phyloP scores from a whole-genome alignment of 2,113 vertebrate species.

The Setophaga kirtlandii region DNA sequence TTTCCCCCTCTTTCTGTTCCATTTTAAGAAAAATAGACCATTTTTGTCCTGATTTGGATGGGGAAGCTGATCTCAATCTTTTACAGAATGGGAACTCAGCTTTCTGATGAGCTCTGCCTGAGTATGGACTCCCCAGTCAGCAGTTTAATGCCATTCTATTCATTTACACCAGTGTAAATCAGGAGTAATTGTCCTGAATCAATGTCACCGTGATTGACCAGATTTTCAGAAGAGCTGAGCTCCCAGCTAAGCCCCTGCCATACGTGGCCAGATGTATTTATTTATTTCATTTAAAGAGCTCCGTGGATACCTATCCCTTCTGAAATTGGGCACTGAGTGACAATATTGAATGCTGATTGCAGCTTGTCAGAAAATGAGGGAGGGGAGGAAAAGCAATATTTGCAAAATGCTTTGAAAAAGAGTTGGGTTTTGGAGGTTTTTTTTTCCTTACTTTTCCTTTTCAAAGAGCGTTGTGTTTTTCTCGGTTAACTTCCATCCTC shows the following conservation, averaged over 20 bases:
- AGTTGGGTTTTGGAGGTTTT: neutral
- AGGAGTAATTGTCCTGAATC: conserved; percentile 68
- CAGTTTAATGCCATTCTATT: conserved; percentile 58
- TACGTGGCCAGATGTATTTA: conserved; percentile 62
- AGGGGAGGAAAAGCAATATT: conserved; percentile 51
- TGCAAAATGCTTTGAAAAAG: conserved; percentile 46
- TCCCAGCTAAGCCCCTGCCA: conserved; percentile 12
- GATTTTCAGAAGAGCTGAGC: conserved; percentile 49
- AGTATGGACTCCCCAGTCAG: conserved; percentile 56
- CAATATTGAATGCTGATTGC: conserved; percentile 62
- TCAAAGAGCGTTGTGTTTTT: neutral
- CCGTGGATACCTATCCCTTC: conserved; percentile 46
- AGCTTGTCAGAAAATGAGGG: conserved; percentile 47
- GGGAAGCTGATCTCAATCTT: conserved; percentile 66
- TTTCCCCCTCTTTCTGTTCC: conserved; percentile 29
- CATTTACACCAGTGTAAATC: conserved; percentile 68
- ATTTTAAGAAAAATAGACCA: conserved; percentile 60
- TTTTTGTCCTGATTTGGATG: conserved; percentile 65
- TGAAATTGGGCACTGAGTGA: conserved; percentile 13
- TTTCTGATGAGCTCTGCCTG: conserved; percentile 68
- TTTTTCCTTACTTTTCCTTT: neutral
- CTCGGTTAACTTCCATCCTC: neutral
- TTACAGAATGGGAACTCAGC: conserved; percentile 37
- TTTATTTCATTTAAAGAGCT: conserved; percentile 57
- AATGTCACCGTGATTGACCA: conserved; percentile 61